Evolutionary conservation across 2,797 vertebrate species (phyloP).

Genomic region (Sus cebifrons): DNA sequence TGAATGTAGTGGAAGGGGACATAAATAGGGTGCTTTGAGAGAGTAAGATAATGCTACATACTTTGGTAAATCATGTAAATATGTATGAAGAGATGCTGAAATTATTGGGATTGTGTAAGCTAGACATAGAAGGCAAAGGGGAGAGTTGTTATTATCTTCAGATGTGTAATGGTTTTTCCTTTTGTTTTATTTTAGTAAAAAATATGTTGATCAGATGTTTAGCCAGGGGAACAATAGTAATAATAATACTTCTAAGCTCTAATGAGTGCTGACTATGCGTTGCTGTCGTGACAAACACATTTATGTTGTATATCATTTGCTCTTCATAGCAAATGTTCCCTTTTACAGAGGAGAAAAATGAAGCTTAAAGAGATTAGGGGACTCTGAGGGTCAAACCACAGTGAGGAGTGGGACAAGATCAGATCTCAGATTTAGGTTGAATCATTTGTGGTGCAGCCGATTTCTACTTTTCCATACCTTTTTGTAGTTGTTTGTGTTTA

Average conservation of each 20-base stretch:
- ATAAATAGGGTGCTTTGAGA: no score
- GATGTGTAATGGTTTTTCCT: neutral
- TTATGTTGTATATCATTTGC: neutral
- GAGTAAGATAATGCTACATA: no score
- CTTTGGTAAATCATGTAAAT: no score
- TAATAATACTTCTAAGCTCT: neutral
- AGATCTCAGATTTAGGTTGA: neutral
- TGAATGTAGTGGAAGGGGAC: no score
- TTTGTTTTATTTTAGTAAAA: conserved; percentile 46
- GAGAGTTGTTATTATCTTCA: no score
- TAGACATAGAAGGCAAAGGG: no score
- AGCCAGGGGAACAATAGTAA: neutral
- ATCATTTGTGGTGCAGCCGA: neutral
- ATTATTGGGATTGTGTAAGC: no score
- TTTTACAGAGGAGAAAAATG: neutral
- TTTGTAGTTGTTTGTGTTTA: neutral
- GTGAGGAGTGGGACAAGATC: neutral
- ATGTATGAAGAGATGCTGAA: no score
- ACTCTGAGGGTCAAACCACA: neutral
- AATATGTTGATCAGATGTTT: neutral
- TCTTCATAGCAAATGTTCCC: neutral
- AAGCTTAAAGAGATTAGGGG: neutral
- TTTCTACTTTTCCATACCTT: neutral
- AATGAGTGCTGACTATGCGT: neutral
- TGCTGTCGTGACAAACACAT: neutral